Percentiles rank a stretch among this genome's conserved stretches.
Conservation (phyloP, 2,888 invertebrate genomes). For the Pocota personata region DNA sequence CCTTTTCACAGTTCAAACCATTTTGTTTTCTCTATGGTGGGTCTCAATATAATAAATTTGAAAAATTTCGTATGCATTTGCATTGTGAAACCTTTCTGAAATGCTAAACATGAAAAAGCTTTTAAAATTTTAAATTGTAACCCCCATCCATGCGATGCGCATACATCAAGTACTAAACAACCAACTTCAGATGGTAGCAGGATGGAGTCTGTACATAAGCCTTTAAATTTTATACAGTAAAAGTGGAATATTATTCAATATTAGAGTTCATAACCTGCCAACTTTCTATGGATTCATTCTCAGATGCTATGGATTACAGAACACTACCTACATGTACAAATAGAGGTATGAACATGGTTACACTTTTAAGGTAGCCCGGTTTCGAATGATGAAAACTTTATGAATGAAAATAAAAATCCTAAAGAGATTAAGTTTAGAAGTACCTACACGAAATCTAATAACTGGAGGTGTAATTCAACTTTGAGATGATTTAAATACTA, state of each 20-base stretch:
- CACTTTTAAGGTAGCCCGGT: not conserved
- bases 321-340: too few relatives aligned
- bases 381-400: not conserved
- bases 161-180: not conserved
- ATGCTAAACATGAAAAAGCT: slow-evolving; percentile 25
- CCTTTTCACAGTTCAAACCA: too few relatives aligned
- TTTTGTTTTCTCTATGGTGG: not conserved
- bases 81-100: not conserved
- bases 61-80: not conserved
- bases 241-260: not conserved
- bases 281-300: not conserved
- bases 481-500: too few relatives aligned
- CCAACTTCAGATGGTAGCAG: not conserved
- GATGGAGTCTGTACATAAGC: not conserved
- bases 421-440: too few relatives aligned
- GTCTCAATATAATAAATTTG: not conserved
- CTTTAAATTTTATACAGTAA: not conserved
- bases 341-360: not conserved
- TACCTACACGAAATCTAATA: not conserved
- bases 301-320: not conserved
- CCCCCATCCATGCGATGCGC: not conserved
- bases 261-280: not conserved
- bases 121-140: slow-evolving; percentile 18
- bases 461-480: too few relatives aligned
- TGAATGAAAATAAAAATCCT: too few relatives aligned